Evolutionary conservation across 2,888 invertebrate species (phyloP), one percentile per base, ranked within the genome.

Genomic region (Polymixis flavicincta): DNA sequence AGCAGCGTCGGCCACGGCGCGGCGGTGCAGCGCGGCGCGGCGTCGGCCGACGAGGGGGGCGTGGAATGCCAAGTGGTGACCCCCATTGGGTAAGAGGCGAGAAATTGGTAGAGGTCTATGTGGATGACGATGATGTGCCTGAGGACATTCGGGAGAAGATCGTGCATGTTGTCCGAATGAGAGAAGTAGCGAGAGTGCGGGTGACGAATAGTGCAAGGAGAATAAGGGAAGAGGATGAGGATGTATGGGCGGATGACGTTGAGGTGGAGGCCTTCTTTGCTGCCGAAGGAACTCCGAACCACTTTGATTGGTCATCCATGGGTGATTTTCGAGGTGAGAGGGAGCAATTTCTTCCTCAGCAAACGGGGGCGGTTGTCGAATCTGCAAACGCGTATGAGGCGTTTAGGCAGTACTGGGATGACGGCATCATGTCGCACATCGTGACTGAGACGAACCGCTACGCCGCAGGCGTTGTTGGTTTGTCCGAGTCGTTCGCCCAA

Each of bases 291-390:
- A 28, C 22, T 50, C 25, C 50, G 7, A 14, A 13, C 5, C 28
- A 8, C 4, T 65, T 65, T 22, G 65, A 65, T 14, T 65, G 65
- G 65, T 50, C 50, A 50, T 19, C 65, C 22, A 65, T 65, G 65
- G 8, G 5, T 65, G 22, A 50, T 13, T 32, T 19, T 65, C 22
- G 13, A 50, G 50, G 65, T 8, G 22, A 14, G 48, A 28, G 19
- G 19, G 64, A 64, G 64, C 7, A 64, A 64, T 48, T 64, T 25
- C 45, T 45, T 7, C 64, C 45, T 19, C 19, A 48, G 64, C 3
- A 19, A 48, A 45, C 45, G 13, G 45, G 48, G 48, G 13, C 19
- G 22, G 60, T 60, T 60, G 22, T 32, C 13, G 2, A 11, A 60
- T 4, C 60, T 13, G 60, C 32, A 60, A 7, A 28, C 7, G 48